Conservation (phyloP, 2,113 vertebrate species). For the Podiceps cristatus region DNA sequence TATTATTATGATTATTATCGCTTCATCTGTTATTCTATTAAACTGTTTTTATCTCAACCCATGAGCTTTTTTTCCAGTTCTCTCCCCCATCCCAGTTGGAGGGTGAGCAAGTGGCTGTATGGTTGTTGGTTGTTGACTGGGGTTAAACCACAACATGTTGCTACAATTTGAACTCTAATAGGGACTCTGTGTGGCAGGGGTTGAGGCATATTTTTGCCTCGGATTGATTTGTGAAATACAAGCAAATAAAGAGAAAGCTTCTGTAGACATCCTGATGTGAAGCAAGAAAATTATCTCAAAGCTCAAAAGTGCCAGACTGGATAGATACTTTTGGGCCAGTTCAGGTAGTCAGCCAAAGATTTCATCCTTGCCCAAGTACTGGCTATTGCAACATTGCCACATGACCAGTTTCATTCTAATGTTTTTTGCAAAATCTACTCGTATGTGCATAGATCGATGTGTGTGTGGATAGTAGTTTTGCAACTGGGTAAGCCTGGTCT, state of each 20-base stretch:
- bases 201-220: background rate
- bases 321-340: background rate
- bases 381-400: background rate
- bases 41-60: too few relatives aligned
- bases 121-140: too few relatives aligned
- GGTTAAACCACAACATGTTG: too few relatives aligned
- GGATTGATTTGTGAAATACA: background rate
- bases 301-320: rapidly evolving
- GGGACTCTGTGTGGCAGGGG: background rate
- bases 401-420: background rate
- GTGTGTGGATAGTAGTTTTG: background rate
- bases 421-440: background rate
- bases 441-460: rapidly evolving
- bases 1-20: too few relatives aligned
- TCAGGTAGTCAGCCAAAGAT: background rate
- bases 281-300: background rate
- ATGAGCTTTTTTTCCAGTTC: too few relatives aligned
- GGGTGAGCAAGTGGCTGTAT: too few relatives aligned
- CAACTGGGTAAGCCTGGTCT: background rate
- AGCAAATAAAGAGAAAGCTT: background rate
- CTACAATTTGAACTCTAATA: background rate
- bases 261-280: background rate
- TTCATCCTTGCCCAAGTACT: background rate
- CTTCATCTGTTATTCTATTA: too few relatives aligned
- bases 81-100: too few relatives aligned